phyloP scores from a whole-genome alignment of 2,113 vertebrate genomes.

The Varanus komodoensis region DNA sequence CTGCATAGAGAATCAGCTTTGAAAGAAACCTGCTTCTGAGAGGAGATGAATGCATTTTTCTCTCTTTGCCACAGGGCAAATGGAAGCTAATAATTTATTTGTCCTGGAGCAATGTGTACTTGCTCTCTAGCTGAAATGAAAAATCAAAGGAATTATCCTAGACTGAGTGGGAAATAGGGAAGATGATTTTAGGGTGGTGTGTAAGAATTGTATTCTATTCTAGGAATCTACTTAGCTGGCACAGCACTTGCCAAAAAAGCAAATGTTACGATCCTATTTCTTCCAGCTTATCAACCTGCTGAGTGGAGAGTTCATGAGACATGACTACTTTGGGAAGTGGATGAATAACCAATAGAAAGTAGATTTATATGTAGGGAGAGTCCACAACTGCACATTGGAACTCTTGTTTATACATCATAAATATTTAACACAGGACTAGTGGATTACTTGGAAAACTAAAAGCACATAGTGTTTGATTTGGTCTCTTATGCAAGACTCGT shows the following conservation, averaged over 20 bases:
- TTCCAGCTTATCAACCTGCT: rapidly evolving
- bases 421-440: slow-evolving; percentile 1
- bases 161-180: slow-evolving; percentile 46
- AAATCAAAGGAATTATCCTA: slow-evolving; percentile 57
- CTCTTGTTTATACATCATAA: not conserved
- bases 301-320: not conserved
- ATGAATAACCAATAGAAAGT: not conserved
- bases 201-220: slow-evolving; percentile 40
- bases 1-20: slow-evolving; percentile 48
- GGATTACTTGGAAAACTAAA: not conserved
- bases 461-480: not conserved
- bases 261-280: not conserved
- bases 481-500: not conserved
- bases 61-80: slow-evolving; percentile 51
- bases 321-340: slow-evolving; percentile 2
- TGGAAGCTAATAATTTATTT: slow-evolving; percentile 61
- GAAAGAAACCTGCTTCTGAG: slow-evolving; percentile 46
- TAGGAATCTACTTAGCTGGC: slow-evolving; percentile 39
- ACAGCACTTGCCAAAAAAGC: slow-evolving; percentile 36
- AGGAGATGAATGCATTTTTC: slow-evolving; percentile 58
- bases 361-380: not conserved
- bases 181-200: slow-evolving; percentile 22
- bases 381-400: not conserved
- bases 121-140: slow-evolving; percentile 35
- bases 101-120: slow-evolving; percentile 45